These are phyloP conservation scores for Phrynocephalus vlangalii DNA, from an alignment of 2,797 vertebrate species.

Conservation along the genomic window DNA sequence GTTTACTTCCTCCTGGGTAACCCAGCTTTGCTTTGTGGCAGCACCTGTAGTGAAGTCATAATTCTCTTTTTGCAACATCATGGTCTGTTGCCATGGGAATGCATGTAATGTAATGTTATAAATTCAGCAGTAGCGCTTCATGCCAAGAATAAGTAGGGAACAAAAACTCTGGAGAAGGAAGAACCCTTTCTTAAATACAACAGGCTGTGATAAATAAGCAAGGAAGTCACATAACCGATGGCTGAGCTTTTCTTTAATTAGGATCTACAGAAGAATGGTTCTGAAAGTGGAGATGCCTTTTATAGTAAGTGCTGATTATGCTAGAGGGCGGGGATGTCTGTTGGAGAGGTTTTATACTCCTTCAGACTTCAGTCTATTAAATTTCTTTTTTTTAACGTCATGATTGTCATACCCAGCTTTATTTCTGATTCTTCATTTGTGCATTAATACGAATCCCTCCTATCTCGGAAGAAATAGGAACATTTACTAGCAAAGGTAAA, in stretches of 20 bases:
- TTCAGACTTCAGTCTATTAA: conserved; percentile 11
- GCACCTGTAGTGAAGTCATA: conserved; percentile 35
- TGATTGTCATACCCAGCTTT: conserved; percentile 7
- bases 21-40: conserved; percentile 22
- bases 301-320: conserved; percentile 35
- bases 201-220: conserved; percentile 21
- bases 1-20: conserved; percentile 32
- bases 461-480: conserved; percentile 10
- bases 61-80: conserved; percentile 43
- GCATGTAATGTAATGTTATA: conserved; percentile 23
- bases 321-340: conserved; percentile 11
- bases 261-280: conserved; percentile 24
- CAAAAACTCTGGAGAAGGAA: conserved; percentile 9
- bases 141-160: neutral
- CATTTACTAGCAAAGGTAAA: conserved; percentile 28
- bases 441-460: conserved; percentile 28
- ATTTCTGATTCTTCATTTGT: conserved; percentile 21
- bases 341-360: conserved; percentile 22
- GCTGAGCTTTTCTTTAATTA: conserved; percentile 30
- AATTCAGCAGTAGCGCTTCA: conserved; percentile 6
- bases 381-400: neutral
- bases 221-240: conserved; percentile 6
- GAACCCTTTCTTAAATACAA: conserved; percentile 13
- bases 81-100: conserved; percentile 41
- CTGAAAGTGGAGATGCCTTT: conserved; percentile 29